Conservation (phyloP, 2,888 invertebrate species). For the Trisateles emortualis region DNA sequence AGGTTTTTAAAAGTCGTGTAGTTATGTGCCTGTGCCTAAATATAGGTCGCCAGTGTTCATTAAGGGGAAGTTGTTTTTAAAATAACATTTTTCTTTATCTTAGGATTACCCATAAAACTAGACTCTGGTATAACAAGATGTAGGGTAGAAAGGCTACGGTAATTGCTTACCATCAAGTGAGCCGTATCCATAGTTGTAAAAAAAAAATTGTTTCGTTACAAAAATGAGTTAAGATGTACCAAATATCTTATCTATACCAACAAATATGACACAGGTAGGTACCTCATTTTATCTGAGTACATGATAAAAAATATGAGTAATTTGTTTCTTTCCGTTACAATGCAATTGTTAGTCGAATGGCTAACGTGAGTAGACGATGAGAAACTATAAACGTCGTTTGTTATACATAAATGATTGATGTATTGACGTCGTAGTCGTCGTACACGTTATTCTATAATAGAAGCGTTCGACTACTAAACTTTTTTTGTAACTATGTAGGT, state of each 20-base stretch:
- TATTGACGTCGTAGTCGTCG: not conserved
- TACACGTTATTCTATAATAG: not conserved
- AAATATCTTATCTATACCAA: constrained; percentile 31
- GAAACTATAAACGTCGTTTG: constrained; percentile 6
- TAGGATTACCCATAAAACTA: too few species aligned
- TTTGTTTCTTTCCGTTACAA: constrained; percentile 19
- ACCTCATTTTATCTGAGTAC: constrained; percentile 21
- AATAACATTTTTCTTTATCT: constrained; percentile 5
- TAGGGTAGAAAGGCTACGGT: too few species aligned
- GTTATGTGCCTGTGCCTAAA: too few species aligned
- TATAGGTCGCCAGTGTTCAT: too few species aligned
- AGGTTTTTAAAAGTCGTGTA: too few species aligned
- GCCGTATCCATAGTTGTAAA: too few species aligned
- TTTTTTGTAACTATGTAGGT: constrained; percentile 3
- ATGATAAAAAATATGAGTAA: constrained; percentile 26
- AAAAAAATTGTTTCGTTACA: too few species aligned
- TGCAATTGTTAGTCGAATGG: constrained; percentile 1
- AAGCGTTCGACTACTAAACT: not conserved
- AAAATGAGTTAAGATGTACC: constrained; percentile 5
- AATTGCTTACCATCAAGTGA: too few species aligned
- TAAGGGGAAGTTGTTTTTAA: too few species aligned
- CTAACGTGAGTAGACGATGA: constrained; percentile 1
- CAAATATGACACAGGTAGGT: constrained; percentile 18
- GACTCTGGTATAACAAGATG: too few species aligned
- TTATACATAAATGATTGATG: not conserved